phyloP scores from a whole-genome alignment of 2,113 vertebrate genomes.

The Dicentrarchus labrax region DNA sequence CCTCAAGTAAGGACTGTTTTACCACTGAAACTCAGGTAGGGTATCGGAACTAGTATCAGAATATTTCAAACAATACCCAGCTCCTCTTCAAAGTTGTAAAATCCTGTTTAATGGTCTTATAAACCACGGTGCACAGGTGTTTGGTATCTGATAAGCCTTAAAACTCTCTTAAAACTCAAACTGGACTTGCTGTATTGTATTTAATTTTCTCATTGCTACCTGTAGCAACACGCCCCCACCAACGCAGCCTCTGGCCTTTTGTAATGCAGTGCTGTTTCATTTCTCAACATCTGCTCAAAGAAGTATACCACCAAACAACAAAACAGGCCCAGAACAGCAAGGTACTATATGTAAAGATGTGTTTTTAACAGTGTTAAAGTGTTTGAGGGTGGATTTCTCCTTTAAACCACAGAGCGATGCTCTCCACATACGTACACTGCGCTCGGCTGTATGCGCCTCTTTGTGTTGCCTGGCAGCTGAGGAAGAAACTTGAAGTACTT shows the following conservation, averaged over 20 bases:
- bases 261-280: conserved; percentile 34
- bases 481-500: conserved; percentile 97
- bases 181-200: background rate
- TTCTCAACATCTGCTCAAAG: conserved; percentile 14
- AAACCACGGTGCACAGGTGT: background rate
- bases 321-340: background rate
- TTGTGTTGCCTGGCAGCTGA: conserved; percentile 91
- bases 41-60: background rate
- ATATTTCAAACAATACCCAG: background rate
- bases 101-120: background rate
- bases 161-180: background rate
- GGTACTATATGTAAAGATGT: background rate
- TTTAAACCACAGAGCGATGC: conserved; percentile 91
- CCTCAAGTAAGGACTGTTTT: background rate
- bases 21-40: background rate
- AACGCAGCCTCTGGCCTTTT: background rate
- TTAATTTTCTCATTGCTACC: background rate
- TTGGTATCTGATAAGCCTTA: background rate
- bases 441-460: conserved; percentile 93
- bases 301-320: conserved; percentile 29
- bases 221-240: background rate
- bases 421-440: conserved; percentile 96
- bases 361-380: conserved; percentile 15
- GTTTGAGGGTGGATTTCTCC: background rate
- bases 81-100: background rate